Evolutionary conservation across 2,888 invertebrate genomes (phyloP), one percentile per base, ranked within the genome.

Genomic region (Salticus scenicus): DNA sequence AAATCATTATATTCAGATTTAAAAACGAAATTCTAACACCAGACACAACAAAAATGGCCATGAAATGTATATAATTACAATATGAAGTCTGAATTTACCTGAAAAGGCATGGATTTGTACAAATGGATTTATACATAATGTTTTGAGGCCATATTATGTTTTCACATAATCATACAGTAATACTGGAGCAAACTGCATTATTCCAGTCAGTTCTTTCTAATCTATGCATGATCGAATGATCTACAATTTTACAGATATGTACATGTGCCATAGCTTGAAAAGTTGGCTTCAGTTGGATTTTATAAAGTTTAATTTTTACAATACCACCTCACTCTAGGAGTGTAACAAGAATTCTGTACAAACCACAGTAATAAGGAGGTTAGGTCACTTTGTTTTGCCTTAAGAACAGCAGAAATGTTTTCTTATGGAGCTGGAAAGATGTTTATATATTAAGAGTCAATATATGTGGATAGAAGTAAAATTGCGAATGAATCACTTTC

Each of bases 241-340:
- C 78, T 69, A 74, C 78, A 42, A 74, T 63, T 72, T 41, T 84
- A 70, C 84, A 76, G 78, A 78, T 84, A 84, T 84, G 84, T 84
- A 84, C 84, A 85, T 20, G 31, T 77, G 84, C 78, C 78, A 85
- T 63, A 70, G 70, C 71, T 74, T 74, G 84, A 79, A n/a, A 77
- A 84, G 57, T 78, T 77, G 77, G 67, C 77, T 71, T 78, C 70
- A 64, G 75, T 82, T 37, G 41, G 20, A 10, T 57, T 81, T 69
- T 69, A 14, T 37, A 57, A 30, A 57, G 33, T 47, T 47, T 47
- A 71, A 76, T 76, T 72, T n/a, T n/a, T 76, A 83, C 71, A 82
- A 51, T 30, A 73, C 27, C 64, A 63, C 47, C 66, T 37, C 70
- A 82, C 74, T 70, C 80, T 80, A 73, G 14, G 80, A 80, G 79